phyloP scores from a whole-genome alignment of 30 jellyfish, hydroid and myxozoan species.

The Pelagia noctiluca region DNA sequence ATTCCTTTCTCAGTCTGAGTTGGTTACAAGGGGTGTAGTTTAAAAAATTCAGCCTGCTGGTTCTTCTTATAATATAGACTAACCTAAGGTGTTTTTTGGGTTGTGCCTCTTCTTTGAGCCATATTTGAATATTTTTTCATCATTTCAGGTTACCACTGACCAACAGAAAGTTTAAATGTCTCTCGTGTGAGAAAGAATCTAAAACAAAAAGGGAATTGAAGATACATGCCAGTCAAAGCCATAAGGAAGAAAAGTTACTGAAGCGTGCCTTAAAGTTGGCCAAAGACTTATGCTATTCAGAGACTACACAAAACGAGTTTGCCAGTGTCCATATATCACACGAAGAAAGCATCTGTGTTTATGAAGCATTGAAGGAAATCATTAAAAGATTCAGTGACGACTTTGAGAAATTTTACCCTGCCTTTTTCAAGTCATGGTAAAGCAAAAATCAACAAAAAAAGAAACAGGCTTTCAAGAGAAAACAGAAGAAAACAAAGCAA shows the following conservation, averaged over 20 bases:
- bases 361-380: constrained; percentile 7
- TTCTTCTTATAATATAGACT: too few species aligned
- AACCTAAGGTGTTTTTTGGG: too few species aligned
- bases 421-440: too few species aligned
- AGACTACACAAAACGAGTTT: constrained; percentile 22
- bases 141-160: constrained; percentile 31
- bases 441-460: neutral
- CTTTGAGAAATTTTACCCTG: constrained; percentile 17
- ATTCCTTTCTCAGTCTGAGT: too few species aligned
- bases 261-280: constrained; percentile 49
- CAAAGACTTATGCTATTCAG: constrained; percentile 39
- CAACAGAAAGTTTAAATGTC: constrained; percentile 10
- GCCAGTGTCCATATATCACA: neutral
- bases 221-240: constrained; percentile 36
- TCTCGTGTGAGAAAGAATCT: constrained; percentile 9
- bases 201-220: constrained; percentile 52
- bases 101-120: too few species aligned
- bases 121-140: neutral
- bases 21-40: too few species aligned
- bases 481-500: neutral
- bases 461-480: constrained; percentile 5
- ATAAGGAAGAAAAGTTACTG: constrained; percentile 24
- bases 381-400: neutral
- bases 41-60: too few species aligned
- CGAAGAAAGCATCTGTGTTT: constrained; percentile 8